Base-by-base conservation (phyloP, 2,888 invertebrate genomes). In the Alcis repandata region DNA sequence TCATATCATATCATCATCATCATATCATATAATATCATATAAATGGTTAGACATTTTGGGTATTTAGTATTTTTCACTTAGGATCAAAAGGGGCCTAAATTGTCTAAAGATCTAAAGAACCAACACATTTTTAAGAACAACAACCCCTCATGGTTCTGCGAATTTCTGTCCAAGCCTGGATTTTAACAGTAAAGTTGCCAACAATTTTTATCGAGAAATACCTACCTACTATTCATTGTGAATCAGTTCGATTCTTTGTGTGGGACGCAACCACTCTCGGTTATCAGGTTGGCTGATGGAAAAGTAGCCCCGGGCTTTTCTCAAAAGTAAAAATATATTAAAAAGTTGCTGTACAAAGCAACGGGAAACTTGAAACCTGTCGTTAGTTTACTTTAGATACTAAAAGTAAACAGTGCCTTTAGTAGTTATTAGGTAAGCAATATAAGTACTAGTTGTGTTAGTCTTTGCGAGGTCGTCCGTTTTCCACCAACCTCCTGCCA, bases 181-280 rank as follows among this genome's bases (percentile, higher is more conserved):
- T 27, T 27, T 27, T 27, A 27, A 27, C 27, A 27, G 27, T 27
- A 41, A n/a, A n/a, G 8, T 3, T n/a, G 2, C n/a, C 13, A 6
- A 38, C 2, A 38, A 13, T 22, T 22, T 22, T 13, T 22, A 20
- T 20, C 13, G 15, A 15, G 32, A 38, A 20, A 9, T n/a, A 38
- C n/a, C 22, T 38, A 52, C 22, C 40, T 36, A 32, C 40, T 36
- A 32, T 36, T 40, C 53, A 32, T 43, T 27, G 27, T 17, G 17
- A 43, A 8, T 32, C 17, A 43, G 32, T 56, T 56, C 43, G 32
- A 43, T 41, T 43, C 33, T 38, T 32, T 32, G 54, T 43, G 54
- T 56, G 43, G 54, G 54, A 54, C 38, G 54, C 54, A 15, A 54
- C 27, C 17, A 27, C 54, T 54, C 54, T 43, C 41, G 32, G 43